A percentile compares a stretch with the other conserved stretches of the same genome.
phyloP scores from a whole-genome alignment of 1,140 invertebrate species.

The Cephus cinctus region DNA sequence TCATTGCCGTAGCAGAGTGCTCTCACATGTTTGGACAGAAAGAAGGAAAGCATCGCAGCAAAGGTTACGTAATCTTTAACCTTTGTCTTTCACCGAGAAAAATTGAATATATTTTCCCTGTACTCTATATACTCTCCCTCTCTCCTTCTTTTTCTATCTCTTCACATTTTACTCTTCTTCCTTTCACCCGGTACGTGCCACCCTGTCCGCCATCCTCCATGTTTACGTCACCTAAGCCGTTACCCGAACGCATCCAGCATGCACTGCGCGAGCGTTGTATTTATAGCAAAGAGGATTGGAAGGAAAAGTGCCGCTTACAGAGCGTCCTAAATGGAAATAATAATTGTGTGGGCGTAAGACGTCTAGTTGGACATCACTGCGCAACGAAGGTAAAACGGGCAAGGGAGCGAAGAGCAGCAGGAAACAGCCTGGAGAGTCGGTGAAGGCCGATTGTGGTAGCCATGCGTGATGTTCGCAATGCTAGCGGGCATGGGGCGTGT shows the following conservation, averaged over 20 bases:
- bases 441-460: too few relatives aligned
- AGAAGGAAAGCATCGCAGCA: neutral
- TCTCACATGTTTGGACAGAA: slow-evolving; percentile 8
- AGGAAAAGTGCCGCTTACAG: neutral
- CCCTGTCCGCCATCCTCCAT: neutral
- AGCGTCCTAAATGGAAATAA: neutral
- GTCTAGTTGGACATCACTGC: neutral
- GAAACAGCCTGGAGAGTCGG: too few relatives aligned
- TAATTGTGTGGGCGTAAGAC: neutral
- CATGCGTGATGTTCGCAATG: too few relatives aligned
- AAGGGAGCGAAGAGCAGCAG: too few relatives aligned
- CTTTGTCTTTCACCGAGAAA: neutral
- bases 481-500: too few relatives aligned
- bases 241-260: too few relatives aligned
- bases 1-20: slow-evolving; percentile 26
- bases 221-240: too few relatives aligned
- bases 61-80: neutral
- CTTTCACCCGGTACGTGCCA: neutral
- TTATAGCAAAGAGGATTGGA: neutral
- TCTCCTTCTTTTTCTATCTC: too few relatives aligned
- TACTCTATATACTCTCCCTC: too few relatives aligned
- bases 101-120: neutral
- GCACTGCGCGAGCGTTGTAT: neutral
- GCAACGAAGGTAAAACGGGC: too few relatives aligned
- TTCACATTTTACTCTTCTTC: too few relatives aligned